phyloP scores from a whole-genome alignment of 2,888 invertebrate species.

The Andrena marginata region DNA sequence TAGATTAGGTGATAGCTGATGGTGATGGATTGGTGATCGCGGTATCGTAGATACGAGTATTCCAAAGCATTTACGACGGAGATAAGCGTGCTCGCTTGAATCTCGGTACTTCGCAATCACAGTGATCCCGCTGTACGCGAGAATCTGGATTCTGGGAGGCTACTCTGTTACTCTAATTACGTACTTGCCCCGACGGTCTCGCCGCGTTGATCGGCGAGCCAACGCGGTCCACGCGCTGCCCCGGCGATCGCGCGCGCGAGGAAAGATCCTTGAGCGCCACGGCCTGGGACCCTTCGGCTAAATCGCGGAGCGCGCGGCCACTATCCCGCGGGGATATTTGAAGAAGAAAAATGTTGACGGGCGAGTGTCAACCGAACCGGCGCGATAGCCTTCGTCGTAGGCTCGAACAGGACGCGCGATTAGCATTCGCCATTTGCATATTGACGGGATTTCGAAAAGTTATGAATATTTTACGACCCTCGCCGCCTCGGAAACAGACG shows the following conservation, averaged over 20 bases:
- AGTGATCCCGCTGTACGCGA: neutral
- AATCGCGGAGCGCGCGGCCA: conserved; percentile 9
- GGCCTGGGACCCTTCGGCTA: conserved; percentile 5
- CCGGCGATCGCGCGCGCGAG: neutral
- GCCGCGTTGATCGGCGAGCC: neutral
- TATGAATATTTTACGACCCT: conserved; percentile 84
- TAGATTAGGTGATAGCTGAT: conserved; percentile 1
- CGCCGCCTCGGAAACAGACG: conserved; percentile 28
- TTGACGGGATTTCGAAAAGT: conserved; percentile 85
- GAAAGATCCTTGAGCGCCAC: conserved; percentile 18
- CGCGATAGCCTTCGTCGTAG: conserved; percentile 71
- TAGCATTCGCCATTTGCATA: conserved; percentile 85
- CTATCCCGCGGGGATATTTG: conserved; percentile 34
- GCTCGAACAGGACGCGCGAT: conserved; percentile 76
- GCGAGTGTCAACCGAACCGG: conserved; percentile 66
- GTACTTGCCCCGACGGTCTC: no score
- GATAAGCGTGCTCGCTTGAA: no score
- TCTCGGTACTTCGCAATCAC: no score
- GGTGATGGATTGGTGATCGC: neutral
- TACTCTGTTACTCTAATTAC: neutral
- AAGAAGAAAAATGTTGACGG: conserved; percentile 69
- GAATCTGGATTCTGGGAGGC: neutral
- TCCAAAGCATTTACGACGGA: no score
- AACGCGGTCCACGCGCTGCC: neutral
- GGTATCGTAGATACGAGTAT: neutral